Evolutionary conservation across 1,140 invertebrate genomes (phyloP), one percentile per base, ranked within the genome.

Genomic region (Akabosia matsudoensis): DNA sequence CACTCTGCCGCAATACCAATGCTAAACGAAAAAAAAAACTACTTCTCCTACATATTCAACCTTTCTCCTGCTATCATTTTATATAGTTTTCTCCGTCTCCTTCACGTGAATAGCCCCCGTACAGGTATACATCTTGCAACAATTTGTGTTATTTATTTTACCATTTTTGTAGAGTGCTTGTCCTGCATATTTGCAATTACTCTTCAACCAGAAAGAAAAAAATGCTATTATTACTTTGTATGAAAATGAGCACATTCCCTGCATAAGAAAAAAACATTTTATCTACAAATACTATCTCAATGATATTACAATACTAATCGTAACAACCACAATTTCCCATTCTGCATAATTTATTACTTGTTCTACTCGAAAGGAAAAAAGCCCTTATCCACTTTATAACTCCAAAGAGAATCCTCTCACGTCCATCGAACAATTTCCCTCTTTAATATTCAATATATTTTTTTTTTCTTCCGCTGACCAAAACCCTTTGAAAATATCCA

Each of bases 241-340:
- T 45, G 37, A 45, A 56, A 16, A 56, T 56, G 54, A 56, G 22
- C 10, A 56, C 54, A 56, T 56, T 56, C 54, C 54, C 37, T 45
- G 37, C 7, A 45, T 45, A 45, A 45, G 37, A 56, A 56, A 22
- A 56, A 56, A 56, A 56, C 54, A 56, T 56, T 56, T 56, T 56
- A 56, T 45, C 37, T 45, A 18, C 37, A 45, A 45, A 45, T 45
- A 45, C 7, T 45, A 45, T 45, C 37, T 45, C 37, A 18, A 45
- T 18, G 37, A 45, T 45, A 45, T 45, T 45, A 18, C 37, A 45
- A n/a, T n/a, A n/a, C n/a, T n/a, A n/a, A 45, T 45, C 37, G 37
- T 18, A 45, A 45, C 37, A 45, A 45, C 37, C 37, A 45, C 37
- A 45, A 45, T 45, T 45, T 45, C 37, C 37, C 37, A 45, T 45